phyloP scores from a whole-genome alignment of 1,140 invertebrate genomes.

The Camponotus floridanus region DNA sequence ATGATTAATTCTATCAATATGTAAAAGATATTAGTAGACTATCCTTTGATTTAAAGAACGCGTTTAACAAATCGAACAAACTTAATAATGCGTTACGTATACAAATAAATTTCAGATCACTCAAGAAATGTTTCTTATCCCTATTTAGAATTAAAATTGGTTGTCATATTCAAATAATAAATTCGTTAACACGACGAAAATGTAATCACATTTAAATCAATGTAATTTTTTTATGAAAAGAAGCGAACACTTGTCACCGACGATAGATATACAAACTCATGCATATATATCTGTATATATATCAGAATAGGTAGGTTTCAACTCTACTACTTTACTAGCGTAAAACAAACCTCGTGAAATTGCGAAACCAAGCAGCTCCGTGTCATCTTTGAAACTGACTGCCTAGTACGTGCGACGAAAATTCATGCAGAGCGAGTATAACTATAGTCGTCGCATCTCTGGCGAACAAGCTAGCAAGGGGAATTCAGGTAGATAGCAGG shows the following conservation, averaged over 20 bases:
- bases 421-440: constrained; percentile 46
- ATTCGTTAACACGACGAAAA: not conserved
- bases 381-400: constrained; percentile 62
- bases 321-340: constrained; percentile 37
- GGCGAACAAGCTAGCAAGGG: constrained; percentile 46
- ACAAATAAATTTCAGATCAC: not conserved
- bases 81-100: not conserved
- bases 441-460: constrained; percentile 40
- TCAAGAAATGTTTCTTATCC: not conserved
- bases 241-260: not conserved
- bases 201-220: not conserved
- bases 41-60: not conserved
- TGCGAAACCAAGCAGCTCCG: constrained; percentile 54
- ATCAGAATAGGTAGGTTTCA: constrained; percentile 3
- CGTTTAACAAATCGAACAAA: not conserved
- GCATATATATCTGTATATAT: not conserved
- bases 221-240: constrained; percentile 5
- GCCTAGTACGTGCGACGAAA: constrained; percentile 57
- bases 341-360: constrained; percentile 56
- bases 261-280: constrained; percentile 9
- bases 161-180: not conserved
- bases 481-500: constrained; percentile 50
- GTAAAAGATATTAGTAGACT: constrained; percentile 8
- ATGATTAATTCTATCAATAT: constrained; percentile 34
- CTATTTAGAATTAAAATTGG: not conserved